Conservation (phyloP, 2,113 vertebrate species). For the Ceratotherium simum region DNA sequence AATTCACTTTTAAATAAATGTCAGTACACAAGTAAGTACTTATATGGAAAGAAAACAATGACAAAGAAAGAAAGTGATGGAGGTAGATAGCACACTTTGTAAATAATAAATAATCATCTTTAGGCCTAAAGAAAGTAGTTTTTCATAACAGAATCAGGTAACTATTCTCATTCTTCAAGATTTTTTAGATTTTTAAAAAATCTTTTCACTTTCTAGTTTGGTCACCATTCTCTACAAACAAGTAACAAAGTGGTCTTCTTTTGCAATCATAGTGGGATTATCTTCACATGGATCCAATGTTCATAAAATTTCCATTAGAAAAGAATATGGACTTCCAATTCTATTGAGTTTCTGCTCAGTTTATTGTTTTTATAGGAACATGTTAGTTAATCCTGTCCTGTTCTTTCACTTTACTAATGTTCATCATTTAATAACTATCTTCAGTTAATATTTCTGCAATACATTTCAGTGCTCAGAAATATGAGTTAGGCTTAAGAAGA, state of each 20-base stretch:
- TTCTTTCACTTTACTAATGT: not conserved
- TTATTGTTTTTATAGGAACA: not conserved
- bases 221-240: not conserved
- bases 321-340: not conserved
- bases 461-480: not conserved
- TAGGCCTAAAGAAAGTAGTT: not conserved
- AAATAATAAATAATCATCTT: not conserved
- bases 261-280: not conserved
- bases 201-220: not conserved
- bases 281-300: not conserved
- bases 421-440: conserved; percentile 23
- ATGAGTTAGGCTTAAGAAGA: not conserved
- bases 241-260: not conserved
- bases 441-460: not conserved
- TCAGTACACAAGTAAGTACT: conserved; percentile 56
- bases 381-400: not conserved
- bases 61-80: not conserved
- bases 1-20: conserved; percentile 76
- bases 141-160: not conserved
- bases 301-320: not conserved
- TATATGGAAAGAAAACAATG: not conserved
- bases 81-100: not conserved
- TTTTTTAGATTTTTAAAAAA: not conserved
- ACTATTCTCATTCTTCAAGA: not conserved
- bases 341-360: not conserved